Percentiles rank a stretch among this genome's conserved stretches.
Conservation (phyloP, 1,140 invertebrate species). For the Philotrypesis tridentata region DNA sequence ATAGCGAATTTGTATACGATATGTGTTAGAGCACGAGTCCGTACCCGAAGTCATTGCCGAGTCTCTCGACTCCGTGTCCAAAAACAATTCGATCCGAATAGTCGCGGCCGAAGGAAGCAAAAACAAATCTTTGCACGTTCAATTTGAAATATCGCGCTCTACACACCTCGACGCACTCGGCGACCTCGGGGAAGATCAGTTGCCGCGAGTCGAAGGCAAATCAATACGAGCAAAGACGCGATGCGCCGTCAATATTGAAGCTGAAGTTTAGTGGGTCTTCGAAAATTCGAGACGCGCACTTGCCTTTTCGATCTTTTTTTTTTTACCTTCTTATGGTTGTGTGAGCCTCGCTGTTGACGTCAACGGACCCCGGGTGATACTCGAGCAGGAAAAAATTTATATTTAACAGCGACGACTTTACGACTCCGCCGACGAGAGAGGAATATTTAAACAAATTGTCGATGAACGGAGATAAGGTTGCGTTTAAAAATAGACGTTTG, state of each 20-base stretch:
- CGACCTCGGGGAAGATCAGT: neutral
- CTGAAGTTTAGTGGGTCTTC: neutral
- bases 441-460: too few species aligned
- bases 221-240: neutral
- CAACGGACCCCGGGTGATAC: neutral
- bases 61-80: neutral
- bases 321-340: too few species aligned
- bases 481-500: too few species aligned
- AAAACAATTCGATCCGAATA: neutral
- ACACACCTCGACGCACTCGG: neutral
- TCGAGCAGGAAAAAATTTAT: too few species aligned
- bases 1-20: neutral
- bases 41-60: neutral
- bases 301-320: neutral
- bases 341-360: neutral
- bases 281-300: neutral
- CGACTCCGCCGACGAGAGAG: too few species aligned
- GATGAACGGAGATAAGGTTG: too few species aligned
- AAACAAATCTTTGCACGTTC: neutral
- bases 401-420: too few species aligned
- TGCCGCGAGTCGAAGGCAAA: neutral
- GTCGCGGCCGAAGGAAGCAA: neutral
- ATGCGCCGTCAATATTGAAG: slow-evolving; percentile 7
- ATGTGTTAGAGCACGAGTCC: neutral
- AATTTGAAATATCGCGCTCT: neutral